Base-by-base conservation (phyloP, 1,140 invertebrate genomes). In the Drosophila funebris region DNA sequence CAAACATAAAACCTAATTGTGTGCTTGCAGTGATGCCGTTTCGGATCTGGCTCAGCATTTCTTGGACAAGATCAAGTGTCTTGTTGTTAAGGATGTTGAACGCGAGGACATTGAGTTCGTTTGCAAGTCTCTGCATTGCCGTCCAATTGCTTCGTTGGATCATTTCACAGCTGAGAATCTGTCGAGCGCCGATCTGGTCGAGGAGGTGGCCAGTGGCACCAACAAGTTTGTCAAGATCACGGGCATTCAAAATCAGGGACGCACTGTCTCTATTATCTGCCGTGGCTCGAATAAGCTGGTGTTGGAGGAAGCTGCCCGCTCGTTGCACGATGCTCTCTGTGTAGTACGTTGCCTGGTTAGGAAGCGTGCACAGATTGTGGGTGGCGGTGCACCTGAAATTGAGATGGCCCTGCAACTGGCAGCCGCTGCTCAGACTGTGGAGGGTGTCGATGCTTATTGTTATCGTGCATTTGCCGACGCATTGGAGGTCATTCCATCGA, bases 51-150 rank as follows among this genome's bases (percentile, higher is more conserved):
- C 99, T 2, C 94, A 99, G 76, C 99, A 99, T 92, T 99, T 99
- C 92, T 93, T 99, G 73, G 98, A 99, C 87, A 99, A 99, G 94
- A 98, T 99, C 91, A 99, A 99, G 92, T 98, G 99, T 39, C 97
- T 99, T 96, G 98, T 99, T 6, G 95, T 99, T 16, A 99, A 99
- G 92, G 98, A 99, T 92, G 95, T 99, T 75, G 99, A 99, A 93
- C 94, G 99, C 46, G 98, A 99, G 91, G 98, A 99, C 80, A 97
- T 99, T 88, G 97, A 99, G 84, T 99, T 98, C 92, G 95, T 99
- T 44, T 98, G 97, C 92, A 99, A 99, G 94, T 98, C 97, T 50
- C 93, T 99, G 8, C 96, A 96, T 16, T 99, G 98, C 92, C 94
- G 97, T 57, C 99, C 99, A 3, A 98, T 99, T 90, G 99, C 99